Base-by-base conservation (phyloP, 2,888 invertebrate species). In the Ypsolopha scabrella region DNA sequence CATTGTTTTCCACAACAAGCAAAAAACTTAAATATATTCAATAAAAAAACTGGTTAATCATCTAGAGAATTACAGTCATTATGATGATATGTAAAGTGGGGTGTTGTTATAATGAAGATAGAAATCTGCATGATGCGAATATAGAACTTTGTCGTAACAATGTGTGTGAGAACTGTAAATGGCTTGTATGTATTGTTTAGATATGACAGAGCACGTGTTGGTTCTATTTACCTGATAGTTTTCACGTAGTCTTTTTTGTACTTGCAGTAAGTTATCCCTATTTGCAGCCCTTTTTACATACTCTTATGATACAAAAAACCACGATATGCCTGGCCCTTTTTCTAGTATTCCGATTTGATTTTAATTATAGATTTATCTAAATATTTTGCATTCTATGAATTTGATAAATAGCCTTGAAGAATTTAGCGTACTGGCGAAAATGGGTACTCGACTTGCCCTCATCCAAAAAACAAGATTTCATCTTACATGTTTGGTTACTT, bases 221-320 rank as follows among this genome's bases (percentile, higher is more conserved):
- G 51, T 54, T 50, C 41, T 43, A 49, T 24, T 24, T 24, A 58
- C 60, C 57, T 58, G 60, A 56, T 44, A 34, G 53, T 57, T 57
- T 57, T 55, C 60, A 57, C 57, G 58, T 57, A 55, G 41, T n/a
- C 41, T 4, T 24, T 24, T 24, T 24, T 24, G 24, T 4, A 24
- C 2, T 4, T 24, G 24, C 24, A 24, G 4, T 24, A 3, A 24
- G 4, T 24, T 3, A 24, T 24, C 4, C 24, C 2, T 24, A 24
- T 24, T 24, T 24, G 24, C 24, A 24, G 24, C 4, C 24, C 24
- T 4, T 24, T 24, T 24, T 24, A 3, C 24, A 24, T 24, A 3
- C n/a, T n/a, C n/a, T n/a, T n/a, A n/a, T n/a, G n/a, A n/a, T 24
- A 24, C 24, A 24, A 24, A 24, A 24, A 24, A 24, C 2, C 24